Evolutionary conservation across 1,140 invertebrate species (phyloP), one percentile per base, ranked within the genome.

Genomic region (Notospermus geniculatus): DNA sequence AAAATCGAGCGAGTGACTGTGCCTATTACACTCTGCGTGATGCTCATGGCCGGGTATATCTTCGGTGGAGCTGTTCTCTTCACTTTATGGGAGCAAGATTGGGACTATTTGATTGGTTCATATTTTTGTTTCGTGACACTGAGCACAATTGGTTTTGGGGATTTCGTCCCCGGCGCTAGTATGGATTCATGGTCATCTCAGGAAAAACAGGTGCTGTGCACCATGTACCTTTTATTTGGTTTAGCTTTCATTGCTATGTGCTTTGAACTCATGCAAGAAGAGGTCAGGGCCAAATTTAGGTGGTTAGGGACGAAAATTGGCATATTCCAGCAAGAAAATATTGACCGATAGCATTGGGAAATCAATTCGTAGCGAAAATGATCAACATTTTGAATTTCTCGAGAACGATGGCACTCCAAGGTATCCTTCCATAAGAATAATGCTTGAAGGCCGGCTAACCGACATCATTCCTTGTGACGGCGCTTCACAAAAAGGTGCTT

Each of bases 121-220:
- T 97, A 93, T 80, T 97, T 97, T 77, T 95, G 93, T 72, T 95
- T 95, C 83, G 92, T 93, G 22, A 92, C 85, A 0, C 73, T 87
- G 13, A 83, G 63, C 29, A 76, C 74, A 0, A 93, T 95, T 65
- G 94, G 94, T 1, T 91, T 97, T 70, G 94, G 94, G 0, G 94
- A 97, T 50, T 60, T 67, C 17, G 73, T 75, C 0, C 75, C 75
- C 1, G 76, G 74, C 2, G 67, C 64, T n/a, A 66, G 64, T 36
- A 60, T 70, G 30, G 60, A 68, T 41, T 62, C 63, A 0, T 74
- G 69, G 72, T 52, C 60, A 5, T 67, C 66, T 30, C 67, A 70
- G 50, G 69, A 71, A 28, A 76, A 76, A 60, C 72, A 67, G 15
- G 64, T 76, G 1, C 62, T 74, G 0, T 74, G 74, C 58, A 65